Base-by-base conservation (phyloP, 1,140 invertebrate genomes). In the Diplogasteroides magnus region DNA sequence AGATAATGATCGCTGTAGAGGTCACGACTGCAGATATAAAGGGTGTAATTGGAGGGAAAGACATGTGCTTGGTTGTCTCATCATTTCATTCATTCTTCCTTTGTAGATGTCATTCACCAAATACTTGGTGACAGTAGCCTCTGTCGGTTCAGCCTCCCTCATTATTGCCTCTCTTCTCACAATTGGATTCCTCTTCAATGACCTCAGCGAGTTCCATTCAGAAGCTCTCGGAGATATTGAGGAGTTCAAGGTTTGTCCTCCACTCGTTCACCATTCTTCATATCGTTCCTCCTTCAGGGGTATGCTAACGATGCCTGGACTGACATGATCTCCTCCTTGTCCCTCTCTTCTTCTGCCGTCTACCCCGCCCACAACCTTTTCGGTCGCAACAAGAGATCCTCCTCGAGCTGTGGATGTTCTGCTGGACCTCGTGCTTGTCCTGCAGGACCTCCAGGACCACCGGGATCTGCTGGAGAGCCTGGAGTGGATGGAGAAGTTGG, bases 221-320 rank as follows among this genome's bases (percentile, higher is more conserved):
- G 57, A 64, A 25, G 65, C 61, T 32, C 37, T 72, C 37, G 37
- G 25, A 59, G 72, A 74, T 55, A 75, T 74, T 61, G 26, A n/a
- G 15, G 73, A 74, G 55, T 74, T 74, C 56, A 64, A 65, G 57
- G 68, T 73, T 25, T 14, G 29, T 31, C 23, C 61, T 37, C 37
- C 23, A n/a, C 25, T 13, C 14, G 6, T 58, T 3, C 15, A 14
- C 3, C 2, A 23, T 23, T 19, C 0, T 13, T 1, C 0, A 2
- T 3, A 11, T 11, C 2, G 1, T 55, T 25, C 3, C 3, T 1
- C 26, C 29, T 62, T 48, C 58, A 66, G 63, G 63, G 28, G 19
- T 62, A 32, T 29, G 73, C 73, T 28, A 64, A 74, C 23, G 73
- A 74, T 29, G 70, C 73, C 19, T 74, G 73, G 73, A 48, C 55